Conservation (phyloP, 2,888 invertebrate species). For the Conus canariensis region DNA sequence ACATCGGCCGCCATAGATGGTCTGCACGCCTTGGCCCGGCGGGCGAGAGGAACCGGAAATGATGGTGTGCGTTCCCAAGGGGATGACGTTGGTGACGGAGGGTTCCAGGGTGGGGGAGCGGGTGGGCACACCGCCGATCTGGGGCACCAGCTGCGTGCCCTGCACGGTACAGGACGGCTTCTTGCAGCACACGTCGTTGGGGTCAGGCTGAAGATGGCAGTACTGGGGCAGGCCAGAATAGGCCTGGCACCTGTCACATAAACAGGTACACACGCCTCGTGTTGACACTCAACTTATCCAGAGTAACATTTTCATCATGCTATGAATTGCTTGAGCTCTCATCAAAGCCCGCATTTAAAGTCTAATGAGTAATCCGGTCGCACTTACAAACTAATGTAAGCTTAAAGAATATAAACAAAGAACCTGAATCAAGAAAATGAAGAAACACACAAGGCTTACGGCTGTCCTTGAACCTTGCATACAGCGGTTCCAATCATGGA, state of each 20-base stretch:
- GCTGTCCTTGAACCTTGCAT: no score
- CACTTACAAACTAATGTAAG: no score
- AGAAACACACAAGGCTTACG: no score
- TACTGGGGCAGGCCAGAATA: slow-evolving; percentile 62
- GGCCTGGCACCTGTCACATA: slow-evolving; percentile 58
- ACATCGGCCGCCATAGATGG: slow-evolving; percentile 53
- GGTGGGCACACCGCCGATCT: slow-evolving; percentile 55
- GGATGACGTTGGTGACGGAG: slow-evolving; percentile 55
- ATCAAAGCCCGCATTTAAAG: no score
- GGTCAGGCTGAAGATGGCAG: slow-evolving; percentile 61
- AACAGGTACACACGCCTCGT: no score
- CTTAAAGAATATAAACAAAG: no score
- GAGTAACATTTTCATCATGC: no score
- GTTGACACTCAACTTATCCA: no score
- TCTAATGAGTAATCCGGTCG: no score
- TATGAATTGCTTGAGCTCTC: no score
- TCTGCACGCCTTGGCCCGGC: slow-evolving; percentile 46
- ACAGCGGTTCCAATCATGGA: no score
- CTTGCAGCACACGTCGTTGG: slow-evolving; percentile 58
- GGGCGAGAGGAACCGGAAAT: slow-evolving; percentile 60
- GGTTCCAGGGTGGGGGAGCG: slow-evolving; percentile 59
- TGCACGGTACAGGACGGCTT: slow-evolving; percentile 59
- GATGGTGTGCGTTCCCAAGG: slow-evolving; percentile 65
- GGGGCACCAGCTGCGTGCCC: slow-evolving; percentile 54
- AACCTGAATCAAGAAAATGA: no score